Percentiles rank a stretch among this genome's conserved stretches.
Evolutionary conservation across 2,113 vertebrate species (phyloP).

Genomic region (Abramis brama): DNA sequence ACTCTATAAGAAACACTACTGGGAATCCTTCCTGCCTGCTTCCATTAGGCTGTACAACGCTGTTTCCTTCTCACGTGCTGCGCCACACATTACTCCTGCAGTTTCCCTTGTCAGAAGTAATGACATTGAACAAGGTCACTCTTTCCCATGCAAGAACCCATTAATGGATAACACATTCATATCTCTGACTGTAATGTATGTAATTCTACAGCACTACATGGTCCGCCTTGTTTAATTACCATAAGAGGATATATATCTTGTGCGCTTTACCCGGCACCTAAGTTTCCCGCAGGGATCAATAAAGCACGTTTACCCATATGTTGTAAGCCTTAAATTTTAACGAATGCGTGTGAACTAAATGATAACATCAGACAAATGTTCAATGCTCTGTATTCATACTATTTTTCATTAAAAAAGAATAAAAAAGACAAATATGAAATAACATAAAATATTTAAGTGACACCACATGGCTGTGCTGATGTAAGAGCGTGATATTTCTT

Average conservation of each 20-base stretch:
- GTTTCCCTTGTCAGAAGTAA: constrained; percentile 3
- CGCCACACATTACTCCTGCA: constrained; percentile 13
- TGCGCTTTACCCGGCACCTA: not conserved
- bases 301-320: not conserved
- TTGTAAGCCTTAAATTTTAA: not conserved
- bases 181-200: not conserved
- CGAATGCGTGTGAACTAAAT: not conserved
- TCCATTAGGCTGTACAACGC: constrained; percentile 15
- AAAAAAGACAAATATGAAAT: not conserved
- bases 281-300: not conserved
- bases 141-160: not conserved
- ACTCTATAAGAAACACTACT: constrained; percentile 14
- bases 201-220: not conserved
- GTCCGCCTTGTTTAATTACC: not conserved
- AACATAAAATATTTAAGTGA: not conserved
- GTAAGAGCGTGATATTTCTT: not conserved
- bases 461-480: not conserved
- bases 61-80: not conserved
- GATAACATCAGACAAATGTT: not conserved
- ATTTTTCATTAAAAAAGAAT: not conserved
- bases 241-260: not conserved
- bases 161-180: constrained; percentile 18
- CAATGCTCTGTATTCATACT: not conserved
- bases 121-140: constrained; percentile 38
- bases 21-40: constrained; percentile 27